Percentiles rank a stretch among this genome's conserved stretches.
Evolutionary conservation across 2,888 invertebrate genomes (phyloP).

Genomic region (Amitus sp.): DNA sequence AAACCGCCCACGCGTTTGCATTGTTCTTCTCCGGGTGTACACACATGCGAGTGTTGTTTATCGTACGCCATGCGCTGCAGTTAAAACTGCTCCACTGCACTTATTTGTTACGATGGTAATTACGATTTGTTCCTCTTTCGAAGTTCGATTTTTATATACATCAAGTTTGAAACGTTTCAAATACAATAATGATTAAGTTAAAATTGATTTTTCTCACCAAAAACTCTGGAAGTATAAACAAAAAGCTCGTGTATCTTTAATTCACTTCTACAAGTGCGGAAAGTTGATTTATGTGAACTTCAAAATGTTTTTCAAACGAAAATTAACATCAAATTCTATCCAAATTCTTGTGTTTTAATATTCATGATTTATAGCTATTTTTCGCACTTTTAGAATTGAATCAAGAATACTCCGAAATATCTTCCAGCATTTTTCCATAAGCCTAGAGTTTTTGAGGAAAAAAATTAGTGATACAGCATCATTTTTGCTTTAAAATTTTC

Average conservation of each 20-base stretch:
- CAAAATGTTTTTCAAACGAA: conserved; percentile 1
- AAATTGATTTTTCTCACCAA: no score
- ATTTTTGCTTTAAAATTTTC: no score
- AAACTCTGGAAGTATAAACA: no score
- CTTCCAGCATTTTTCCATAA: not conserved
- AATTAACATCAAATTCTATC: no score
- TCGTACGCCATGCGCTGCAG: conserved; percentile 14
- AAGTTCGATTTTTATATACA: conserved; percentile 1
- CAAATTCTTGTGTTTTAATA: no score
- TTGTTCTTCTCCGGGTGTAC: conserved; percentile 21
- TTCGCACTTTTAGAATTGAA: no score
- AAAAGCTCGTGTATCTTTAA: no score
- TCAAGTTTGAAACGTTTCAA: not conserved
- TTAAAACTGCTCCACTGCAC: not conserved
- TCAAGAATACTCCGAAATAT: not conserved
- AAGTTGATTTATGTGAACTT: no score
- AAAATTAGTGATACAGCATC: no score
- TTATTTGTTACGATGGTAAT: not conserved
- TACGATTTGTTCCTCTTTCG: conserved; percentile 5
- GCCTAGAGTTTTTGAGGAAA: not conserved
- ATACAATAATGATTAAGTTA: no score
- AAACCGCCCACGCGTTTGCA: conserved; percentile 24
- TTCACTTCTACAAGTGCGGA: no score
- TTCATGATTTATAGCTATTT: no score
- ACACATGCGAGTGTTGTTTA: conserved; percentile 21